Evolutionary conservation across 2,797 vertebrate species (phyloP).

Genomic region (Rhinogobio ventralis): DNA sequence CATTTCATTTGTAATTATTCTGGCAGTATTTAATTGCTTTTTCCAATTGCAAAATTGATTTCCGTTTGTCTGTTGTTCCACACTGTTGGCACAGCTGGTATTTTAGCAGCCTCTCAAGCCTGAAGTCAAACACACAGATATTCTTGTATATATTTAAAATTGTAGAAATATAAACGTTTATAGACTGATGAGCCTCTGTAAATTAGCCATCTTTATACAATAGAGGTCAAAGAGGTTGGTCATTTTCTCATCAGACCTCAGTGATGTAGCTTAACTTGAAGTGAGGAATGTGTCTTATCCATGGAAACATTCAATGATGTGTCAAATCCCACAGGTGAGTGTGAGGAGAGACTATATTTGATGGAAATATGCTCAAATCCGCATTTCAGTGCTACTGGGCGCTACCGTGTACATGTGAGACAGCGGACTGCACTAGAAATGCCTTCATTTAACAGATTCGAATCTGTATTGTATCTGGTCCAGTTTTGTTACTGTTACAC

Average conservation of each 20-base stretch:
- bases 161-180: background rate
- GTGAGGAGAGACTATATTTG: constrained; percentile 21
- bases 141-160: background rate
- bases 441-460: background rate
- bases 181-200: background rate
- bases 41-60: constrained; percentile 50
- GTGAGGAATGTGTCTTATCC: constrained; percentile 36
- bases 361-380: constrained; percentile 2
- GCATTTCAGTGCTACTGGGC: background rate
- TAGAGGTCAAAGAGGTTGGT: background rate
- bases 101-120: constrained; percentile 1
- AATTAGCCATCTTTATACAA: constrained; percentile 15
- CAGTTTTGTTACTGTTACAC: background rate
- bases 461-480: background rate
- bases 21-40: constrained; percentile 61
- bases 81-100: constrained; percentile 52
- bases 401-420: background rate
- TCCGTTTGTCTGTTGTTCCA: constrained; percentile 58
- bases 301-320: constrained; percentile 28
- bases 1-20: background rate
- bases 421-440: background rate
- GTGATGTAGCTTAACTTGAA: constrained; percentile 25
- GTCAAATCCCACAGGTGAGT: constrained; percentile 45
- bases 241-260: background rate
- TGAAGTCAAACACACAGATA: background rate